Percentiles rank a stretch among this genome's conserved stretches.
Conservation (phyloP, 2,888 invertebrate genomes). For the Ophion obscuratus region DNA sequence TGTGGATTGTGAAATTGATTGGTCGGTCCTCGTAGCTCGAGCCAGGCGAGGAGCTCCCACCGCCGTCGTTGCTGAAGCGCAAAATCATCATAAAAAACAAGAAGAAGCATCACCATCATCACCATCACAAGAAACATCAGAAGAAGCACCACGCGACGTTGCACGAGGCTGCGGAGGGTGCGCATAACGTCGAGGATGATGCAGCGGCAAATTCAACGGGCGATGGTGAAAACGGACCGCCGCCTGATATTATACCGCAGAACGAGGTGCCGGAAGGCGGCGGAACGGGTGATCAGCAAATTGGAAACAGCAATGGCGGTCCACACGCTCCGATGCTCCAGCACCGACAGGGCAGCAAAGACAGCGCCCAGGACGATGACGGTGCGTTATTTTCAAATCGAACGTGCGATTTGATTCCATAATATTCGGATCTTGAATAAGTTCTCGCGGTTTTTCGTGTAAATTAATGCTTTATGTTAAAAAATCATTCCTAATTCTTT, state of each 20-base stretch:
- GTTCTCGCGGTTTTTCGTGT: no score
- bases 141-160: constrained; percentile 82
- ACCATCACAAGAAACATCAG: constrained; percentile 88
- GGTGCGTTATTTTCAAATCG: constrained; percentile 72
- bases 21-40: constrained; percentile 84
- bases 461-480: no score
- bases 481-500: no score
- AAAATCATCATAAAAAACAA: constrained; percentile 99
- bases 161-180: constrained; percentile 81
- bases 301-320: constrained; percentile 87
- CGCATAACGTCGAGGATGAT: constrained; percentile 84
- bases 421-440: no score
- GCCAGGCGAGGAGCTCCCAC: constrained; percentile 92
- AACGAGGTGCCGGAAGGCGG: constrained; percentile 77
- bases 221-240: constrained; percentile 81
- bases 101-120: constrained; percentile 95
- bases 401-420: no score
- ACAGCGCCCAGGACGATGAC: constrained; percentile 88
- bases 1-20: not conserved
- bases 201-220: constrained; percentile 75
- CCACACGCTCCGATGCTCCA: constrained; percentile 87
- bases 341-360: constrained; percentile 91
- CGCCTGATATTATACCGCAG: constrained; percentile 80
- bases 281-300: constrained; percentile 76
- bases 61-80: constrained; percentile 92